These are phyloP conservation scores for Epinephelus moara DNA, from an alignment of 2,113 vertebrate species.

Conservation along the genomic window DNA sequence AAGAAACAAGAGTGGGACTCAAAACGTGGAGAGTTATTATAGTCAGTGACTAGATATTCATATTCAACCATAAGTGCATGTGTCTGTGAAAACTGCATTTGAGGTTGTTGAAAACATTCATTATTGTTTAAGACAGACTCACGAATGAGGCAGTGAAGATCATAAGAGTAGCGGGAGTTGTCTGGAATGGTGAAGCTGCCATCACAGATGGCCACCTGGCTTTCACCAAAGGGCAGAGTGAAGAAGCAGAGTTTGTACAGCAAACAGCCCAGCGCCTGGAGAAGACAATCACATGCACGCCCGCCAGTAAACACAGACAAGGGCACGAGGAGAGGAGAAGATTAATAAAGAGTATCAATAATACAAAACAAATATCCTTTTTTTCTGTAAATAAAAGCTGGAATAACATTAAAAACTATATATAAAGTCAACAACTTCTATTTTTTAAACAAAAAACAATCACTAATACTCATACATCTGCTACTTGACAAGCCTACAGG, in stretches of 20 bases:
- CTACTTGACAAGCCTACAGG: too few species aligned
- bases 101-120: not conserved
- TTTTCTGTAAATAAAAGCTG: conserved; percentile 13
- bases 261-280: conserved; percentile 95
- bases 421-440: not conserved
- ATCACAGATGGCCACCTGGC: conserved; percentile 99
- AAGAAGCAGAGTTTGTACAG: conserved; percentile 99
- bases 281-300: conserved; percentile 46
- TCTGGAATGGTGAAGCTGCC: conserved; percentile 99
- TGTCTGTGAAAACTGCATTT: conserved; percentile 16
- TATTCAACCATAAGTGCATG: not conserved
- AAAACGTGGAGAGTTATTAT: not conserved
- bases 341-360: conserved; percentile 18
- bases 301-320: conserved; percentile 32
- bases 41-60: not conserved
- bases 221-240: conserved; percentile 98
- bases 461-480: too few species aligned
- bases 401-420: not conserved
- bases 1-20: conserved; percentile 18
- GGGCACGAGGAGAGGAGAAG: conserved; percentile 9
- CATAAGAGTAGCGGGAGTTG: conserved; percentile 96
- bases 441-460: not conserved
- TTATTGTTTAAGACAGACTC: conserved; percentile 59
- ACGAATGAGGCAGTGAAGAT: conserved; percentile 99
- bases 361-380: conserved; percentile 2